Base-by-base conservation (phyloP, 2,888 invertebrate genomes). In the Melanostoma scalare region DNA sequence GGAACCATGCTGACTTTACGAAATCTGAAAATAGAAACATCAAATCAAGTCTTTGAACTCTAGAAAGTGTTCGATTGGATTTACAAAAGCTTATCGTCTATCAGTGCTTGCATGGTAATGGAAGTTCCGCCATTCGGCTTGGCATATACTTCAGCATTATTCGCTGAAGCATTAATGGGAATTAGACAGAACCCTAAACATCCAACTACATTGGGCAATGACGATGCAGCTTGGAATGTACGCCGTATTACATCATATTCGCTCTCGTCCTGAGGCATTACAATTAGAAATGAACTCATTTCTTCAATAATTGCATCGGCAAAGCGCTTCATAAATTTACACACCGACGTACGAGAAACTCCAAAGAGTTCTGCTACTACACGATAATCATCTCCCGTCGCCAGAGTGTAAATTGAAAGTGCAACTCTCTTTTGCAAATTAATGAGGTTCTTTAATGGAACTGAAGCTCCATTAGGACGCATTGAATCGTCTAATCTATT, bases 191-290 rank as follows among this genome's bases (percentile, higher is more conserved):
- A 87, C 1, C 89, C 89, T n/a, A 90, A 77, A 2, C 90, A 87
- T 0, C 91, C 91, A 4, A 89, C 85, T 0, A 89, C 88, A 4
- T 88, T 87, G 0, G 91, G 89, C 87, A 91, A 88, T 33, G 89
- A 89, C 4, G 89, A 89, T 3, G 89, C 88, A 2, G 86, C 77
- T 31, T 89, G 86, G 55, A 91, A 90, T 2, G 88, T 87, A 1
- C 86, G 86, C 0, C 88, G 79, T 3, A 90, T 89, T 9, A 85
- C 86, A 6, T 86, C 87, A 9, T 87, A 88, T 30, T 90, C 89
- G 4, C 80, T 79, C 20, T 86, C 86, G 10, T 74, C 87, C 30
- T 87, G 86, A 0, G 90, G 90, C 87, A 91, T 86, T 20, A 84
- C 60, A 0, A 90, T 85, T 30, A 89, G 69, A 0, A 86, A 86